Percentiles rank a stretch among this genome's conserved stretches.
These are phyloP conservation scores for Phengaris alcon DNA, from an alignment of 2,888 invertebrate species.

Conservation along the genomic window DNA sequence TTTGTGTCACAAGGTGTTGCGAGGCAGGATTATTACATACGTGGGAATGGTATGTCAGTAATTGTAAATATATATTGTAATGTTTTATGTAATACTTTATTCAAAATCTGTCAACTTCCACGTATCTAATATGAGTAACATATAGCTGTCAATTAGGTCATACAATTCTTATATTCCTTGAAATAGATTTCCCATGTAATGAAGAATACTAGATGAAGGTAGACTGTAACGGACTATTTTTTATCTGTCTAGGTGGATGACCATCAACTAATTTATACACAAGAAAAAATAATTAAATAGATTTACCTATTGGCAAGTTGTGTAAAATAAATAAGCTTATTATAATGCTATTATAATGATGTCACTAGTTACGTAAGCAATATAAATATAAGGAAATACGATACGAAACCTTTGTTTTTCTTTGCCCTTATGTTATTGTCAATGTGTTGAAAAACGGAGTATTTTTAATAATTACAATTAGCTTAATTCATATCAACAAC, in stretches of 20 bases:
- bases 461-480: background rate
- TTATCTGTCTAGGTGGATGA: constrained; percentile 77
- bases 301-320: constrained; percentile 76
- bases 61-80: constrained; percentile 72
- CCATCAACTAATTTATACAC: constrained; percentile 79
- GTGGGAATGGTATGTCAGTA: constrained; percentile 69
- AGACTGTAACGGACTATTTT: constrained; percentile 76
- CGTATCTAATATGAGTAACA: constrained; percentile 62
- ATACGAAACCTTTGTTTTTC: constrained; percentile 52
- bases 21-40: constrained; percentile 67
- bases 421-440: constrained; percentile 17
- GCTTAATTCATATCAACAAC: constrained; percentile 81
- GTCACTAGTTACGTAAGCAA: constrained; percentile 80
- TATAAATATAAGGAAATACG: constrained; percentile 77
- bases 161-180: constrained; percentile 74
- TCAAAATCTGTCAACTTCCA: constrained; percentile 70
- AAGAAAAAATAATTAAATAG: constrained; percentile 68
- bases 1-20: constrained; percentile 57
- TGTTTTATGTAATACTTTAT: constrained; percentile 71
- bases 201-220: constrained; percentile 71
- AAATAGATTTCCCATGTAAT: constrained; percentile 59
- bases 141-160: constrained; percentile 75
- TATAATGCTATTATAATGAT: constrained; percentile 77
- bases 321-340: constrained; percentile 79
- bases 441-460: background rate